phyloP scores from a whole-genome alignment of 2,888 invertebrate genomes.

The Marronus borbonicus region DNA sequence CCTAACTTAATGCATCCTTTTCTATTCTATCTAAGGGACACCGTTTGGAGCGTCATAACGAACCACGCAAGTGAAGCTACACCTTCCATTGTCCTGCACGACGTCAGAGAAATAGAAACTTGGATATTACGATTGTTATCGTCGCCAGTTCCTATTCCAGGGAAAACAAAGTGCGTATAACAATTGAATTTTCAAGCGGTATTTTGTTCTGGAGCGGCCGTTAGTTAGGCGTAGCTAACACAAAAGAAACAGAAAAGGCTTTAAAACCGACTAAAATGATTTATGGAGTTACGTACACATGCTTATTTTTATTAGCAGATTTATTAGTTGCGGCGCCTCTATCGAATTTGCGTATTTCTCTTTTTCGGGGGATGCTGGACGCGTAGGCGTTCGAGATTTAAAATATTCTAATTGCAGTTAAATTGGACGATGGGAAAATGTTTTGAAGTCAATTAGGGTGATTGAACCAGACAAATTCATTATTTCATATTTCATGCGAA shows the following conservation, averaged over 20 bases:
- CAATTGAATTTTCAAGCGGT: too few species aligned
- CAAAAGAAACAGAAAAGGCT: too few species aligned
- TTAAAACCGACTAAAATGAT: too few species aligned
- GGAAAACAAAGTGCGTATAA: slow-evolving; percentile 83
- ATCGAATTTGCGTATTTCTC: too few species aligned
- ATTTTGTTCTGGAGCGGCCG: too few species aligned
- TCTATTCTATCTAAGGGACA: slow-evolving; percentile 78
- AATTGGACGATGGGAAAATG: not conserved
- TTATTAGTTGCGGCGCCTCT: too few species aligned
- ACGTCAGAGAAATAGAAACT: slow-evolving; percentile 98
- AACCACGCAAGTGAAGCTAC: slow-evolving; percentile 86
- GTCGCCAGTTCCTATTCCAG: slow-evolving; percentile 98
- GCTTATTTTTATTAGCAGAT: too few species aligned
- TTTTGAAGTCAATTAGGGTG: not conserved
- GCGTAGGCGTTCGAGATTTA: not conserved
- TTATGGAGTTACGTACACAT: too few species aligned
- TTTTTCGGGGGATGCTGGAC: too few species aligned
- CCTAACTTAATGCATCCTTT: too few species aligned
- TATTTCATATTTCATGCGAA: too few species aligned
- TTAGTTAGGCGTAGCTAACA: too few species aligned
- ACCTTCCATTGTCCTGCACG: slow-evolving; percentile 92
- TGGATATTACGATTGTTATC: slow-evolving; percentile 97
- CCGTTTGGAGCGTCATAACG: slow-evolving; percentile 96
- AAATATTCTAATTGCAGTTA: not conserved
- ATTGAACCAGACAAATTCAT: not conserved